phyloP scores from a whole-genome alignment of 2,888 invertebrate species.

The Lysandra bellargus region DNA sequence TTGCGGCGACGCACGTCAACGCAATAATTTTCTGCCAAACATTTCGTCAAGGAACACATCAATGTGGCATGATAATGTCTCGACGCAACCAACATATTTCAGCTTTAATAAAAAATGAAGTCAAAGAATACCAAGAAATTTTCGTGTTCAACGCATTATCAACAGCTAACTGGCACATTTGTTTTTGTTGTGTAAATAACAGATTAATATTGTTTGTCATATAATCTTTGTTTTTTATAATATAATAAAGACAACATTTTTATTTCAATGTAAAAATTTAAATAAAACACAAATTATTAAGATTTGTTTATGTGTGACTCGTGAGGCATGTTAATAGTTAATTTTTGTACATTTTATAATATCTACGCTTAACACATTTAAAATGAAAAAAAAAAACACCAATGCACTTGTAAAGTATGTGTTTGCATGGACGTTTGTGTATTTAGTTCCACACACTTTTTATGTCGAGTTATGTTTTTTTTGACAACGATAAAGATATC shows the following conservation, averaged over 20 bases:
- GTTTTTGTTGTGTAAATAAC: constrained; percentile 22
- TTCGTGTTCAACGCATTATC: constrained; percentile 8
- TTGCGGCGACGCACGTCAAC: too few species aligned
- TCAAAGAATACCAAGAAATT: not conserved
- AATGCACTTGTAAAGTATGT: constrained; percentile 14
- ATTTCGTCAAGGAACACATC: too few species aligned
- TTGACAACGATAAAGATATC: not conserved
- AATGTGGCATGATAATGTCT: not conserved
- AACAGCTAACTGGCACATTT: constrained; percentile 6
- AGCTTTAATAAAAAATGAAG: not conserved
- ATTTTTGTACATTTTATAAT: not conserved
- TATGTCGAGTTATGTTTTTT: not conserved
- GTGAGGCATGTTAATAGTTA: constrained; percentile 8
- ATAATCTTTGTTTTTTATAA: not conserved
- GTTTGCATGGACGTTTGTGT: constrained; percentile 7
- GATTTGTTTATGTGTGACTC: too few species aligned
- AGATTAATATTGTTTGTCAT: not conserved
- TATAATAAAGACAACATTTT: not conserved
- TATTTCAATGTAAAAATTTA: too few species aligned
- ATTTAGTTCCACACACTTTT: not conserved
- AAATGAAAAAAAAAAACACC: not conserved
- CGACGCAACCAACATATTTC: not conserved
- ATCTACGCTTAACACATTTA: not conserved
- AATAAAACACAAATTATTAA: too few species aligned
- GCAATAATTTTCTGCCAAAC: too few species aligned